These are phyloP conservation scores for Cacatua alba DNA, from an alignment of 2,113 vertebrate genomes.

Conservation along the genomic window DNA sequence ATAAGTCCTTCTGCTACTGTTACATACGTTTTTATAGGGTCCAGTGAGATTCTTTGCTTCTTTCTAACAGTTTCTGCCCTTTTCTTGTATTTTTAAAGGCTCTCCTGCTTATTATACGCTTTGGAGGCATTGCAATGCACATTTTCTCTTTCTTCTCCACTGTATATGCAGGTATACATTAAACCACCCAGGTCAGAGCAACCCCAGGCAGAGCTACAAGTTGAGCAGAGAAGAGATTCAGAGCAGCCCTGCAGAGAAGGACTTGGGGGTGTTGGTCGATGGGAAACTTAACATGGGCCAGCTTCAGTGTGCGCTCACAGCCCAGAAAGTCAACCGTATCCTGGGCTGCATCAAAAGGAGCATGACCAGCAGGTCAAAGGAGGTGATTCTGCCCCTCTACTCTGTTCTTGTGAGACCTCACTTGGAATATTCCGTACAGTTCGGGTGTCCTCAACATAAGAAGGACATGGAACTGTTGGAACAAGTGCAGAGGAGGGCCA, in stretches of 20 bases:
- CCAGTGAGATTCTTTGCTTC: background rate
- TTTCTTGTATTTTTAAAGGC: background rate
- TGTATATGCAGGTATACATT: background rate
- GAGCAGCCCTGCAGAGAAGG: background rate
- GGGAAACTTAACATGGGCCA: too few species aligned
- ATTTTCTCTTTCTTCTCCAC: background rate
- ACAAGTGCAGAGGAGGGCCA: too few species aligned
- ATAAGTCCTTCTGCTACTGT: background rate
- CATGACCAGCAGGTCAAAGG: background rate
- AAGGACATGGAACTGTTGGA: too few species aligned
- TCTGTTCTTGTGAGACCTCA: background rate
- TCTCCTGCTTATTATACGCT: background rate
- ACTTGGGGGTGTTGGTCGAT: too few species aligned
- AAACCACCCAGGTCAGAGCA: background rate
- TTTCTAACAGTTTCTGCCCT: background rate
- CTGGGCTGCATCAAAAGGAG: background rate
- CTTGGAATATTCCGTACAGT: too few species aligned
- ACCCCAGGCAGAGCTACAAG: background rate
- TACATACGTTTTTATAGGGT: background rate
- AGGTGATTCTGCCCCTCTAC: background rate
- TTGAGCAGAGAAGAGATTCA: background rate
- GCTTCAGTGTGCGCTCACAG: background rate
- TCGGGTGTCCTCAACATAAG: too few species aligned
- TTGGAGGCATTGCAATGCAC: background rate
- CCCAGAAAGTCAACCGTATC: background rate